phyloP scores from a whole-genome alignment of 2,797 vertebrate species.

The Catharus ustulatus region DNA sequence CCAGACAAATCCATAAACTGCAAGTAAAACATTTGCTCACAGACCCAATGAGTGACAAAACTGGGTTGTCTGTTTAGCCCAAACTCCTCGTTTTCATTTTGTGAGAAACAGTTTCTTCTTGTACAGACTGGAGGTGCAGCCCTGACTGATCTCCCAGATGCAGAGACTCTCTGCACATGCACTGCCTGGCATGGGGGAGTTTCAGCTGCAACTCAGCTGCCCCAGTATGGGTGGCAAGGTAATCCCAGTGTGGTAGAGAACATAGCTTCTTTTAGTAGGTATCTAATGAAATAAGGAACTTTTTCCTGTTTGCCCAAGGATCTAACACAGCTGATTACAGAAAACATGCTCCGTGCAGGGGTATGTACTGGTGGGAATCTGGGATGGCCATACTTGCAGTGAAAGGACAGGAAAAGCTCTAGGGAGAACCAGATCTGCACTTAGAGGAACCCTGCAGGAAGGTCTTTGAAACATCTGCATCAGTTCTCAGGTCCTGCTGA shows the following conservation, averaged over 20 bases:
- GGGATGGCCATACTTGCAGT: rapidly evolving
- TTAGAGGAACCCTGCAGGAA: neutral
- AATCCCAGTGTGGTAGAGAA: neutral
- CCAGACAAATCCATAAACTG: neutral
- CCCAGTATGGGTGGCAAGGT: neutral
- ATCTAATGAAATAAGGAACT: neutral
- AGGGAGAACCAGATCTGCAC: neutral
- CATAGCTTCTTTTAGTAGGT: neutral
- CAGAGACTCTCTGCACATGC: neutral
- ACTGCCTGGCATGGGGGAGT: neutral
- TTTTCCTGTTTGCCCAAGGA: neutral
- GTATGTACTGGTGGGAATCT: neutral
- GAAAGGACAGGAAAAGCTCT: rapidly evolving
- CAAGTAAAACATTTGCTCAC: neutral
- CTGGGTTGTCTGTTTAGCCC: neutral
- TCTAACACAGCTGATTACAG: neutral
- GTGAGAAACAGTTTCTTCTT: neutral
- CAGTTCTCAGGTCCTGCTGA: neutral
- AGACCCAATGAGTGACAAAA: neutral
- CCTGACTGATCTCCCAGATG: rapidly evolving
- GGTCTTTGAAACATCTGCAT: neutral
- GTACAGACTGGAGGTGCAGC: neutral
- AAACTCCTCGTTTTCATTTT: neutral
- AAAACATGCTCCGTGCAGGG: rapidly evolving
- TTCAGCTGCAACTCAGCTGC: neutral